Conservation (phyloP, 2,113 vertebrate genomes). For the Raphicerus campestris region DNA sequence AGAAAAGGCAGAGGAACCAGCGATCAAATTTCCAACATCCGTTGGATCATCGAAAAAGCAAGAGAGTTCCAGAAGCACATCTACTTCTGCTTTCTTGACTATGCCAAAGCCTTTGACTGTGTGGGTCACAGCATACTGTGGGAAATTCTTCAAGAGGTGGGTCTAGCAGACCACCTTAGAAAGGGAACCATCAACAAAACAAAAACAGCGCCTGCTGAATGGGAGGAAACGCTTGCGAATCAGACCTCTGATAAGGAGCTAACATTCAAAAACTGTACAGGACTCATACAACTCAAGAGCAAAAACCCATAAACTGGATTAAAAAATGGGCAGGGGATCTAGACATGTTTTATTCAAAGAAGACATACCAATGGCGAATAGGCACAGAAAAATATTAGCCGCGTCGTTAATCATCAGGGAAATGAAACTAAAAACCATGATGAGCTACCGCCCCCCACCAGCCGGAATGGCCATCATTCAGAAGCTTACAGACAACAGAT, state of each 20-base stretch:
- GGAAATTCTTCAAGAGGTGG: not conserved
- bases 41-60: not conserved
- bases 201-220: fast-evolving
- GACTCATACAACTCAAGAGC: not conserved
- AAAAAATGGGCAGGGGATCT: too few species aligned
- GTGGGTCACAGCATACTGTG: not conserved
- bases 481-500: too few species aligned
- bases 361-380: not conserved
- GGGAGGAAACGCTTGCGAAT: fast-evolving
- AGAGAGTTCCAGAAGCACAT: not conserved
- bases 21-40: not conserved
- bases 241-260: not conserved
- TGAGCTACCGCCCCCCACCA: not conserved
- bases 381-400: not conserved
- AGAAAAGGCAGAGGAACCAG: not conserved
- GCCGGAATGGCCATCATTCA: fast-evolving
- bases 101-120: not conserved
- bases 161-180: not conserved
- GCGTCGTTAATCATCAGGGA: too few species aligned
- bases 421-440: not conserved
- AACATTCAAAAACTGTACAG: not conserved
- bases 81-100: not conserved
- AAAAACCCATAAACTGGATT: fast-evolving
- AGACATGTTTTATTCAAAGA: not conserved
- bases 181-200: not conserved